Evolutionary conservation across 2,888 invertebrate species (phyloP), one percentile per base, ranked within the genome.

Genomic region (Eumerus sabulonum): DNA sequence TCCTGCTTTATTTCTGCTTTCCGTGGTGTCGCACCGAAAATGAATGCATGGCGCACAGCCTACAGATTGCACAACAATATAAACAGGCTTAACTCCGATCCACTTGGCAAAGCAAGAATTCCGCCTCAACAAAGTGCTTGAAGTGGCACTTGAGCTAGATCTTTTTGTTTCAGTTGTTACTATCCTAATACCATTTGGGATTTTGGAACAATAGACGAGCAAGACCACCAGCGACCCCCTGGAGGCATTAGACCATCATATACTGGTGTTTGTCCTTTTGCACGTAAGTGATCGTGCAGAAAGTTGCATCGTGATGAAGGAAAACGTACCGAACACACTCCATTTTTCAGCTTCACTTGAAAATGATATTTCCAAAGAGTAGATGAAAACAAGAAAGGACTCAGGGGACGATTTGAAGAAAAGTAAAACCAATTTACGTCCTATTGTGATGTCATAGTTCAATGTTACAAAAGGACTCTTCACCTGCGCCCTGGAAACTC

Each of bases 131-230:
- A 67, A 67, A 59, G 38, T 51, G 16, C 63, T 64, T 64, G 19
- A 68, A 74, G 68, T 79, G 74, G 18, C 74, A 74, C 68, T 79
- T 70, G 79, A 70, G 70, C 68, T 64, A 44, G 17, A 45, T 74
- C 60, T 64, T 64, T 73, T 79, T 79, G 74, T 74, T 70, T 79
- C 70, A 64, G 44, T 53, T n/a, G 27, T 48, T 77, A 45, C 57
- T 9, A 48, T 13, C 38, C 56, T 45, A 56, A 71, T 38, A 50
- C 50, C 48, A 40, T 47, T 16, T 42, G 53, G 42, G 53, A 63
- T 12, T 54, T n/a, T 9, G 35, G 13, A 18, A 79, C 67, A 79
- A 68, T 56, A 40, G 35, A 7, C 18, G n/a, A 57, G 36, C 57
- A 48, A 64, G 73, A 68, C 74, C 73, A 44, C 71, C 40, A 27